Base-by-base conservation (phyloP, 2,888 invertebrate species). In the Trichopria drosophilae region DNA sequence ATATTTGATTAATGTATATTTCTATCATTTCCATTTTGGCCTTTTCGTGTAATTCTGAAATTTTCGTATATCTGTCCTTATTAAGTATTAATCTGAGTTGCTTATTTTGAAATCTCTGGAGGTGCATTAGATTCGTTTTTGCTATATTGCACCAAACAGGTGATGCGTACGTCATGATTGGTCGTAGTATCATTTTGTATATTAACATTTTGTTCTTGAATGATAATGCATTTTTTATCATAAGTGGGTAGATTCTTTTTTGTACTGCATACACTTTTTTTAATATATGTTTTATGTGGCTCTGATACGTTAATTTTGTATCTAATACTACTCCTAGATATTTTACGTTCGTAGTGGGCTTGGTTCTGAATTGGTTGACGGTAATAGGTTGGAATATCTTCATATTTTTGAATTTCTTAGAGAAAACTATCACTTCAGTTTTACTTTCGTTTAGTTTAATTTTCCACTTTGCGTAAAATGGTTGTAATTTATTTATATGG, bases 131-230 rank as follows among this genome's bases (percentile, higher is more conserved):
- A 9, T 54, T 49, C 3, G 53, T 50, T 6, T 26, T 32, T 4
- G 59, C 44, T 7, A 53, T 46, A 12, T 49, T 47, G 26, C 61
- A 60, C 63, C 61, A 65, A 0, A 59, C 57, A 22, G 66, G 65
- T 13, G 60, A 55, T 1, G 63, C 65, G 34, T 66, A 66, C 9
- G 55, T 52, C 6, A 63, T 35, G 5, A 61, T 61, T 1, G 63
- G 62, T 43, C 61, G 51, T 3, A 64, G 28, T 6, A 63, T 49
- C 39, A 54, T 52, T 47, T 51, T 63, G 15, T 65, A 65, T 4
- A 65, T 54, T 10, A 60, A 6, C 48, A 45, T 53, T 43, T 64
- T 63, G 9, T 64, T 64, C 1, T 39, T 18, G 19, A 44, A 9
- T 41, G 28, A 0, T n/a, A n/a, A n/a, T n/a, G n/a, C n/a, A n/a